phyloP scores from a whole-genome alignment of 2,113 vertebrate genomes.

The Labeo catla region DNA sequence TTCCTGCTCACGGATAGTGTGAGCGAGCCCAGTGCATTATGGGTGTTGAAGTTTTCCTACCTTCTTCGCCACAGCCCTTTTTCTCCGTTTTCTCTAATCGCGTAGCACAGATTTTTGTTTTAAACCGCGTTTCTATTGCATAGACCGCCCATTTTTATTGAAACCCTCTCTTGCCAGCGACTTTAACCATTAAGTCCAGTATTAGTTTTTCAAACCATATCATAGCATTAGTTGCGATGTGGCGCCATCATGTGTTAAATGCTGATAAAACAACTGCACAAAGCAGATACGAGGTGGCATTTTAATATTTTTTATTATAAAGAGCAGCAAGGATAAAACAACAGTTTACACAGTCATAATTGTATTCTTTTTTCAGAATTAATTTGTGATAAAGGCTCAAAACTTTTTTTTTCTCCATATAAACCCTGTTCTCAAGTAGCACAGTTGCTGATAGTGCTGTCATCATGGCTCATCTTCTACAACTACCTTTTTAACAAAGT shows the following conservation, averaged over 20 bases:
- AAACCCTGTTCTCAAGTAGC: neutral
- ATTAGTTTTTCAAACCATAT: neutral
- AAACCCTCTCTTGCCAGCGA: neutral
- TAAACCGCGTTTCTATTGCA: neutral
- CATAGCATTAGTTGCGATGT: neutral
- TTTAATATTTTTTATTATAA: constrained; percentile 29
- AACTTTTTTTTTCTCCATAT: neutral
- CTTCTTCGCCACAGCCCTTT: neutral
- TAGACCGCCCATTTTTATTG: neutral
- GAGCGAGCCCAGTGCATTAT: neutral
- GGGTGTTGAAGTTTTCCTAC: neutral
- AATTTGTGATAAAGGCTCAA: neutral
- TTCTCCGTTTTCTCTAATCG: neutral
- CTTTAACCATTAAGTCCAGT: neutral
- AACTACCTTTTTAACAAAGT: neutral
- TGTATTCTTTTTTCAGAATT: neutral
- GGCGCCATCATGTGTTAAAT: neutral
- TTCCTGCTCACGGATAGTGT: neutral
- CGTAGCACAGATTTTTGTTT: neutral
- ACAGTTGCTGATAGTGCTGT: neutral
- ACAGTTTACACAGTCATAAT: neutral
- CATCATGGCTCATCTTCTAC: neutral
- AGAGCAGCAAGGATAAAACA: constrained; percentile 4
- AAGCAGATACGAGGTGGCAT: neutral
- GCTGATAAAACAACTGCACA: neutral